Percentiles rank a stretch among this genome's conserved stretches.
These are phyloP conservation scores for Trematomus loennbergii DNA, from an alignment of 2,113 vertebrate genomes.

Conservation along the genomic window DNA sequence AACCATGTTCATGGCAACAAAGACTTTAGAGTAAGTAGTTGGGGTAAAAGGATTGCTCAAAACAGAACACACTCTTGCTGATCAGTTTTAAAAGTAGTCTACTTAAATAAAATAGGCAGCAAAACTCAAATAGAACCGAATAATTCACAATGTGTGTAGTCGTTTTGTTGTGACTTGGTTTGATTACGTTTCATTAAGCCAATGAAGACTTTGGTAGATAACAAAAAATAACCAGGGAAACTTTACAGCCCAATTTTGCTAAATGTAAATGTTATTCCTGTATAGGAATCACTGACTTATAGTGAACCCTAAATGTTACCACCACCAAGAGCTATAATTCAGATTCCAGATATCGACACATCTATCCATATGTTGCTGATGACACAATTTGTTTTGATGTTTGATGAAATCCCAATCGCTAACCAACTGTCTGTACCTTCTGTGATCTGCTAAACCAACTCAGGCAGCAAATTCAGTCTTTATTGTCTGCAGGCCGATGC, in stretches of 20 bases:
- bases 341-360: background rate
- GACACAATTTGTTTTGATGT: conserved; percentile 1
- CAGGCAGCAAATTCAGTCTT: conserved; percentile 16
- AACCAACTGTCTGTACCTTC: conserved; percentile 38
- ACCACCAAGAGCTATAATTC: background rate
- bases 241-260: background rate
- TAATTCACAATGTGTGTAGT: background rate
- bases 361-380: conserved; percentile 16
- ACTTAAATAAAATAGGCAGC: background rate
- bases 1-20: conserved; percentile 13
- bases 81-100: conserved; percentile 1
- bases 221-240: background rate
- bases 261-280: background rate
- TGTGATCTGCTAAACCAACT: conserved; percentile 36
- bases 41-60: conserved; percentile 5
- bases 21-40: background rate
- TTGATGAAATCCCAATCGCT: conserved; percentile 31
- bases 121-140: background rate
- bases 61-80: background rate
- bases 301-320: background rate
- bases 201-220: background rate
- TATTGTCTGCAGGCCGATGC: conserved; percentile 43
- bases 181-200: background rate
- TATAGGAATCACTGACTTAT: background rate
- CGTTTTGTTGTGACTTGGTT: no score